Evolutionary conservation across 2,888 invertebrate species (phyloP), one percentile per base, ranked within the genome.

Genomic region (Drepanosiphum platanoidis): DNA sequence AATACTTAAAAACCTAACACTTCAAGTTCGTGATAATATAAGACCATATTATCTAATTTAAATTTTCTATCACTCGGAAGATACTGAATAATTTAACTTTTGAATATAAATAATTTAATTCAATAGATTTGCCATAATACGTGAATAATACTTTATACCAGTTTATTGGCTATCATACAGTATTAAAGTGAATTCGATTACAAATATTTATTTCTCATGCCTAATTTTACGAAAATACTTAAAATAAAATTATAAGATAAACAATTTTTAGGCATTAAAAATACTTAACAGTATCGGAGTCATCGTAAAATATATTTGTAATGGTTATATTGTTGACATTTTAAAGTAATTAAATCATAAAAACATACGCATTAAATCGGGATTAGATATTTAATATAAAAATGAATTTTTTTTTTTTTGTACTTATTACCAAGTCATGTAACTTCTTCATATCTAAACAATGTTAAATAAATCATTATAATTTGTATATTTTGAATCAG

Each of bases 311-410:
- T 74, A 22, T 74, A 4, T 1, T 32, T 9, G 13, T 52, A n/a
- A 32, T 36, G 22, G 22, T 74, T 32, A 52, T n/a, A 46, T 32
- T 15, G 30, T 52, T 1, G n/a, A 34, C 11, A 74, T 30, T 72
- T 72, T 58, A 34, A 15, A 52, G n/a, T 52, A 36, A 61, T 36
- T 61, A 39, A 39, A 39, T 77, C 39, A 77, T 64, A 30, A 34
- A 75, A 75, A 61, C 36, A 61, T 61, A 42, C 34, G 8, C 3
- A 36, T 58, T n/a, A 9, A 52, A n/a, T 61, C n/a, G 36, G n/a
- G 36, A 75, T 75, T n/a, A 58, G 3, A 34, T 58, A 75, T 34
- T 75, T 46, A 32, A 30, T 72, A 18, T 7, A 9, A 74, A 74
- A 46, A 42, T 30, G n/a, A n/a, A n/a, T n/a, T n/a, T 30, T 0